Evolutionary conservation across 1,140 invertebrate species (phyloP).

Genomic region (Leptonema lineaticorne): DNA sequence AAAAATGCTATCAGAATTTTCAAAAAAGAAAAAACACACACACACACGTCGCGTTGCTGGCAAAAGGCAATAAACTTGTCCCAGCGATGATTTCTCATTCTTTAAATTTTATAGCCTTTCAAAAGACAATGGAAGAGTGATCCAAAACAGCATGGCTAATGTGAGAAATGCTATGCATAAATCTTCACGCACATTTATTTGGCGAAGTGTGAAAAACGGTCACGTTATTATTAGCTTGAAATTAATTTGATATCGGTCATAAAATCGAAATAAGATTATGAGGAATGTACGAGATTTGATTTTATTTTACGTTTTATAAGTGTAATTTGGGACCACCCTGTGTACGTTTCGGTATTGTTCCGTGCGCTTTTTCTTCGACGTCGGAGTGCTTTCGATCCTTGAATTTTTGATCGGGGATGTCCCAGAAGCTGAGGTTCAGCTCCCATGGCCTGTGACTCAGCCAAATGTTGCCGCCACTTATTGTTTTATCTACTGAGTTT

Average conservation of each 20-base stretch:
- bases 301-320: not conserved
- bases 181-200: constrained; percentile 9
- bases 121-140: not conserved
- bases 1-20: no score
- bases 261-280: not conserved
- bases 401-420: constrained; percentile 1
- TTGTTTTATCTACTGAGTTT: constrained; percentile 16
- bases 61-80: constrained; percentile 4
- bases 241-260: constrained; percentile 7
- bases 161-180: constrained; percentile 18
- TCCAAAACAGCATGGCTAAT: constrained; percentile 19
- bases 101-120: not conserved
- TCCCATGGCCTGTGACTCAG: constrained; percentile 31
- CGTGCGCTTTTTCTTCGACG: not conserved
- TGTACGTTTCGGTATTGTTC: not conserved
- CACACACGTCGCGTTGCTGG: no score
- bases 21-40: no score
- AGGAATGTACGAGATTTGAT: not conserved
- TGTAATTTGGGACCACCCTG: not conserved
- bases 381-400: not conserved
- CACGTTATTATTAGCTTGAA: constrained; percentile 11
- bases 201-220: constrained; percentile 2
- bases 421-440: constrained; percentile 24
- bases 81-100: not conserved
- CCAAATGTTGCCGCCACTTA: constrained; percentile 24